Evolutionary conservation across 2,888 invertebrate species (phyloP).

Genomic region (Congeria kusceri): DNA sequence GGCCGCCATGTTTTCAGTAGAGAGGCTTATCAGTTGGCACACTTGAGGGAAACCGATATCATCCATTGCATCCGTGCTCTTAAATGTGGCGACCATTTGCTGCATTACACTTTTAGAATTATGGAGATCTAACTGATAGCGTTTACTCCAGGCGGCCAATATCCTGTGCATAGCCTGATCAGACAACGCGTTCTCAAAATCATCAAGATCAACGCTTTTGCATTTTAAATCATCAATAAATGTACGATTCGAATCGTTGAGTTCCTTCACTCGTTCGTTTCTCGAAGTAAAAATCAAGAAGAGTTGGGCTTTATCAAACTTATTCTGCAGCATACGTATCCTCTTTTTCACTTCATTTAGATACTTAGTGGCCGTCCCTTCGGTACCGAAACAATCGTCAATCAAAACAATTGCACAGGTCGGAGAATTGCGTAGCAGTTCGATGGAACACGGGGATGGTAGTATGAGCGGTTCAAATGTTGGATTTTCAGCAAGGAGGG

Average conservation of each 20-base stretch:
- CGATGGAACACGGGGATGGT: not conserved
- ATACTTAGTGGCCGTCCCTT: not conserved
- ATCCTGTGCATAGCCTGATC: not conserved
- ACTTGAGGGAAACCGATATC: too few relatives aligned
- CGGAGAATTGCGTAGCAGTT: not conserved
- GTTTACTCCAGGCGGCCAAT: not conserved
- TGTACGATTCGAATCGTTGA: not conserved
- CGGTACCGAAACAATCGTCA: not conserved
- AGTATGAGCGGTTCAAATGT: not conserved
- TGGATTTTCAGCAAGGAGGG: not conserved
- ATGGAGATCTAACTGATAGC: not conserved
- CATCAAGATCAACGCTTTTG: not conserved
- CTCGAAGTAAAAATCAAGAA: not conserved
- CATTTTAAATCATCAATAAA: conserved; percentile 1
- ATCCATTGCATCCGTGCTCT: too few relatives aligned
- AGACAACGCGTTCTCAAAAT: not conserved
- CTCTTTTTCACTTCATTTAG: not conserved
- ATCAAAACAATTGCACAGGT: not conserved
- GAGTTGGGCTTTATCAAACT: not conserved
- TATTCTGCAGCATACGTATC: not conserved
- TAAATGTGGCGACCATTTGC: not conserved
- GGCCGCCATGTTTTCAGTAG: too few relatives aligned
- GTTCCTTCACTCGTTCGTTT: not conserved
- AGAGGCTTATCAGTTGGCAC: too few relatives aligned
- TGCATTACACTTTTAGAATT: not conserved